Evolutionary conservation across 2,797 vertebrate species (phyloP), one percentile per base, ranked within the genome.

Genomic region (Halcyon badia): DNA sequence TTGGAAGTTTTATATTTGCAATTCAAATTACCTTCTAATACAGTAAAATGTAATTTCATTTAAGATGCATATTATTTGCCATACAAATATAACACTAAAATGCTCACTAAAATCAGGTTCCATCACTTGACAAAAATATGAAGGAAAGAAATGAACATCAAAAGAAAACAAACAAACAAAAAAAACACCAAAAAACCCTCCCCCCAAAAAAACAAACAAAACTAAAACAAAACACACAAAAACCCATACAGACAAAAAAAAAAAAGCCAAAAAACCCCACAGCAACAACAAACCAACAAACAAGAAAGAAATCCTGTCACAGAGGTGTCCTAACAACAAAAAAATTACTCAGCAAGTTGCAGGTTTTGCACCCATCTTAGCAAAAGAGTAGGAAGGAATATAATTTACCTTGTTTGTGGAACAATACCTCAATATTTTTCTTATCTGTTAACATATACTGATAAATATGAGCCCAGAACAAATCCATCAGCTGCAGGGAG

Each of bases 401-500:
- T 11, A 2, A 70, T 58, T 89, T 64, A 72, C 70, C 46, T 75
- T 82, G 22, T 60, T 92, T 62, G 68, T 61, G 49, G 70, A 92
- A 80, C 42, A 95, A 54, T 54, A 71, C 49, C 16, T 94, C 83
- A 41, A 49, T 48, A 65, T 93, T 94, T 65, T 54, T 75, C 57
- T 83, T 66, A 71, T 90, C 61, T 41, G 26, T 87, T 94, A 92
- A 76, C 35, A 28, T 14, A 26, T 26, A 65, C 46, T 68, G 84
- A 93, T 90, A 94, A 85, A 90, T 83, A 87, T 0, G 0, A 92
- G 30, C 35, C n/a, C 56, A 86, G 82, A 87, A 89, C 46, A 93
- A 90, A 95, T 85, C 42, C 71, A 80, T 87, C 70, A 92, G 65
- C 85, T 90, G 65, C 84, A 90, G 70, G 80, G 82, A 95, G 73